Evolutionary conservation across 2,888 invertebrate genomes (phyloP), one percentile per base, ranked within the genome.

Genomic region (Eumacrocentrus americanus): DNA sequence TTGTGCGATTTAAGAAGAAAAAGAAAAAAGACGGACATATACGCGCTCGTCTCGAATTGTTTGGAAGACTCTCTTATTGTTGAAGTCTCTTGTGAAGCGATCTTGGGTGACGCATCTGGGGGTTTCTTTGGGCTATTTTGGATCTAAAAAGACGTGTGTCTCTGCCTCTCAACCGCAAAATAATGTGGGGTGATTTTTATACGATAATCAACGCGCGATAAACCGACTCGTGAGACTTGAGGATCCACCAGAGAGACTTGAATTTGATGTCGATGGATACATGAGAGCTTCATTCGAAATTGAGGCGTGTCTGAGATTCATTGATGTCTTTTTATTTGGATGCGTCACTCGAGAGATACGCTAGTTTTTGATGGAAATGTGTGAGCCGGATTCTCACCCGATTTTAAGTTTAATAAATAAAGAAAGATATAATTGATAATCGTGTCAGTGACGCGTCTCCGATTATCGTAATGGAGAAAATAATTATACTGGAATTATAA

Each of bases 331-430:
- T 23, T 52, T 7, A 29, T 38, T 25, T n/a, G n/a, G 52, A 52
- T 52, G 23, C 52, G 23, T 23, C 22, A 23, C 12, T 6, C 29
- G 9, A 9, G 1, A 25, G 11, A 22, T 7, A 23, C 23, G 16
- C n/a, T 38, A 47, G 18, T 42, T 42, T 40, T 23, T n/a, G n/a
- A n/a, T n/a, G n/a, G n/a, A n/a, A 29, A 11, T n/a, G 34, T 16
- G 60, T 50, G 60, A 55, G 60, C 60, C 54, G 60, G 60, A 60
- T 60, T 60, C 60, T 60, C 60, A 60, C 38, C 25, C 38, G 44
- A 58, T 29, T 42, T 42, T 38, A 38, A 47, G 25, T 44, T 40
- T 23, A 50, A 40, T 35, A 40, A 40, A 42, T 9, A 23, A 55
- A 35, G 22, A 23, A 44, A 20, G 47, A 18, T 16, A 38, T 38